Percentiles rank a stretch among this genome's conserved stretches.
phyloP scores from a whole-genome alignment of 2,797 vertebrate genomes.

The Spea hammondii region DNA sequence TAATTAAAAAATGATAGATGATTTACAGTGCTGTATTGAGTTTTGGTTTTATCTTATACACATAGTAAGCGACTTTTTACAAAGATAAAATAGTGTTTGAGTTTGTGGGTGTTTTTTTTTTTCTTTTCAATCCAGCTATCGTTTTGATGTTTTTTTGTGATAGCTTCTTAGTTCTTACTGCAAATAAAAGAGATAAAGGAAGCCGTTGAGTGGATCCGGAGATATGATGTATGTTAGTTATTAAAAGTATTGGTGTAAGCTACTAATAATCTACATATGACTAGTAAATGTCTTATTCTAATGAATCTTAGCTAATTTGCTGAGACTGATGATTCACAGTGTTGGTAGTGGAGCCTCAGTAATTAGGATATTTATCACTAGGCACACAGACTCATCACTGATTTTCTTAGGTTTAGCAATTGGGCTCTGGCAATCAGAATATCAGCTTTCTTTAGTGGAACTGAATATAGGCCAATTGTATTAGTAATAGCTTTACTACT shows the following conservation, averaged over 20 bases:
- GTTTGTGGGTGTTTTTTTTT: constrained; percentile 43
- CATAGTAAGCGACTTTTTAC: not conserved
- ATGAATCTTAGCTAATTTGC: constrained; percentile 97
- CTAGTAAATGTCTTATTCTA: constrained; percentile 92
- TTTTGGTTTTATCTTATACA: too few relatives aligned
- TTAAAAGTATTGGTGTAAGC: constrained; percentile 98
- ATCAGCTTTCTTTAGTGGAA: constrained; percentile 65
- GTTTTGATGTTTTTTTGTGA: constrained; percentile 74
- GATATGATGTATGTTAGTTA: constrained; percentile 98
- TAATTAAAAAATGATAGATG: too few relatives aligned
- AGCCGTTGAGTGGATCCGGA: constrained; percentile 85
- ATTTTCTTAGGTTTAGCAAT: constrained; percentile 77
- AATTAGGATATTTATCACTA: constrained; percentile 94
- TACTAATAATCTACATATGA: constrained; percentile 96
- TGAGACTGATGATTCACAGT: constrained; percentile 94
- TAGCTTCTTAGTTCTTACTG: constrained; percentile 75
- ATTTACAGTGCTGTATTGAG: too few relatives aligned
- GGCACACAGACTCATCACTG: constrained; percentile 83
- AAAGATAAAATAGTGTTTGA: constrained; percentile 31
- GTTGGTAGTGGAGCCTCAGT: constrained; percentile 86
- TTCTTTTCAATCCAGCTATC: constrained; percentile 65
- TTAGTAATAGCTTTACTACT: constrained; percentile 48
- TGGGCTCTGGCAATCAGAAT: constrained; percentile 73
- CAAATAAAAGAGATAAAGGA: constrained; percentile 88
- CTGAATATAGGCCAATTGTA: constrained; percentile 57